Conservation (phyloP, 2,797 vertebrate genomes). For the Decapterus maruadsi region DNA sequence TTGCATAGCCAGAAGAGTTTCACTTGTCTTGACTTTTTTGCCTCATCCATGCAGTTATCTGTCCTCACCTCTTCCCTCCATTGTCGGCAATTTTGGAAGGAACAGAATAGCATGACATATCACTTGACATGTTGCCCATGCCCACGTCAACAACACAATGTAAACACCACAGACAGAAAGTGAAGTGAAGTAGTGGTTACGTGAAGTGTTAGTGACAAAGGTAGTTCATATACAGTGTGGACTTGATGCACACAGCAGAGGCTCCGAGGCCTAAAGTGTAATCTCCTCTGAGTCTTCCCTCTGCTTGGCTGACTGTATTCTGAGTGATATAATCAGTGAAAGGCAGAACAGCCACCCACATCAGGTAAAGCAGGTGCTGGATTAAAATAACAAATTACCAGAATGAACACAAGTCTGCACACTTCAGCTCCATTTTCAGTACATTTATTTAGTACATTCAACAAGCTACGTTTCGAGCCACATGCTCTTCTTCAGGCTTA, state of each 20-base stretch:
- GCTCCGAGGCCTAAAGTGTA: not conserved
- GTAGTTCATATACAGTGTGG: not conserved
- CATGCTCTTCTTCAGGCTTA: too few relatives aligned
- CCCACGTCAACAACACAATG: constrained; percentile 8
- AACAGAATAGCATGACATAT: constrained; percentile 18
- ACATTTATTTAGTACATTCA: too few relatives aligned
- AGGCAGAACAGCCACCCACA: too few relatives aligned
- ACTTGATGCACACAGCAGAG: not conserved
- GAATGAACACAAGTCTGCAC: too few relatives aligned
- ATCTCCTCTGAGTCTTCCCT: not conserved
- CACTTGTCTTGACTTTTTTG: not conserved
- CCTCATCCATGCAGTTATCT: not conserved
- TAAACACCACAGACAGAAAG: constrained; percentile 4
- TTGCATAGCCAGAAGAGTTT: not conserved
- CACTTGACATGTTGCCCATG: constrained; percentile 34
- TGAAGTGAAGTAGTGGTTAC: constrained; percentile 20
- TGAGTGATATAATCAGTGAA: too few relatives aligned
- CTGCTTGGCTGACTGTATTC: too few relatives aligned
- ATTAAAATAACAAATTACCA: too few relatives aligned
- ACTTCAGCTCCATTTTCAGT: too few relatives aligned
- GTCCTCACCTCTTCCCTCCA: not conserved
- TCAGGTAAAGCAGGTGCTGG: too few relatives aligned
- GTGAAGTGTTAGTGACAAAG: not conserved
- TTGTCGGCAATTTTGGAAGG: constrained; percentile 30
- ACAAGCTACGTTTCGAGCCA: too few relatives aligned